Percentiles rank a stretch among this genome's conserved stretches.
Evolutionary conservation across 1,140 invertebrate genomes (phyloP).

Genomic region (Pemphigus obesinymphae): DNA sequence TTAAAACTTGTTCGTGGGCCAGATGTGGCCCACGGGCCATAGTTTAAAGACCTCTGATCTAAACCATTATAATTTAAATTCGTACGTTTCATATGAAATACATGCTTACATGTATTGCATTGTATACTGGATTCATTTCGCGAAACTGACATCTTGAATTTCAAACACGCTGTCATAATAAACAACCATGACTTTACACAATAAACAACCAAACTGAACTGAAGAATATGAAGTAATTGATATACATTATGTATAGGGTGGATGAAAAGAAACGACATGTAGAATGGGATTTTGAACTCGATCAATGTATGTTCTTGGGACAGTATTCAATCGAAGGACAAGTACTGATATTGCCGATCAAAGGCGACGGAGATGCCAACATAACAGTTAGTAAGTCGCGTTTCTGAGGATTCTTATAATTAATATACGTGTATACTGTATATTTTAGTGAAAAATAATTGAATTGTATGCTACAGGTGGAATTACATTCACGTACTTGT

Average conservation of each 20-base stretch:
- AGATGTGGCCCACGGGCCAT: too few relatives aligned
- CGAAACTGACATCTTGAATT: too few relatives aligned
- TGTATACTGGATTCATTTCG: too few relatives aligned
- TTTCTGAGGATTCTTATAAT: neutral
- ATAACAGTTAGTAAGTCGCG: slow-evolving; percentile 63
- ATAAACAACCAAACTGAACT: too few relatives aligned
- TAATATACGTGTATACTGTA: neutral
- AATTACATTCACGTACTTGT: slow-evolving; percentile 45
- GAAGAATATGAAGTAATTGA: too few relatives aligned
- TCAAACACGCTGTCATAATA: neutral
- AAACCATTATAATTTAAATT: too few relatives aligned
- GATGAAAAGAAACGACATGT: slow-evolving; percentile 45
- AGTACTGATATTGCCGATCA: slow-evolving; percentile 64
- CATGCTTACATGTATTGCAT: too few relatives aligned
- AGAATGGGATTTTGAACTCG: slow-evolving; percentile 48
- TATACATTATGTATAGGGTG: slow-evolving; percentile 41
- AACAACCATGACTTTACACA: neutral
- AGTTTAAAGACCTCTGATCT: too few relatives aligned
- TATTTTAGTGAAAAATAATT: neutral
- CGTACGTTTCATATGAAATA: neutral
- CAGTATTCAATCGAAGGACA: slow-evolving; percentile 65
- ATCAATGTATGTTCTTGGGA: slow-evolving; percentile 54
- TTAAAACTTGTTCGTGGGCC: too few relatives aligned
- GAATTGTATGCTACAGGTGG: slow-evolving; percentile 41
- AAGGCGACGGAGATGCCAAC: slow-evolving; percentile 64